Conservation (phyloP, 2,113 vertebrate species). For the Dasyornis broadbenti region DNA sequence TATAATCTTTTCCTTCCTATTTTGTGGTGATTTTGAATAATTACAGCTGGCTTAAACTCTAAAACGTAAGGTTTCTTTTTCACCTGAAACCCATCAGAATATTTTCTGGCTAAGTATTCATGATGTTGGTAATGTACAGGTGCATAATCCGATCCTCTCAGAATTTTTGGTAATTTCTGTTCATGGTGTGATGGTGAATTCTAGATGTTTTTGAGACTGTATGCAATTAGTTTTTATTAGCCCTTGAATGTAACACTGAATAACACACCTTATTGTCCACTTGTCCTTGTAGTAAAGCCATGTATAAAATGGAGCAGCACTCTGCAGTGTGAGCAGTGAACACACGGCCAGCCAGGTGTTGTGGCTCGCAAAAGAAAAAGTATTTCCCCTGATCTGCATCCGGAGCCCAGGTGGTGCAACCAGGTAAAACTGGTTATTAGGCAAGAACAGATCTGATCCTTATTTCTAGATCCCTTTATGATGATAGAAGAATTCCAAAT, state of each 20-base stretch:
- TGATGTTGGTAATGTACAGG: accelerated
- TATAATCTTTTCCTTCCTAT: not conserved
- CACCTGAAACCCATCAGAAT: not conserved
- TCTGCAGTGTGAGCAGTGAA: not conserved
- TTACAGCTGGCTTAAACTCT: not conserved
- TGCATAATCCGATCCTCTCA: not conserved
- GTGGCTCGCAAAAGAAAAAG: not conserved
- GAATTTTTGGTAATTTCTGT: not conserved
- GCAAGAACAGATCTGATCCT: not conserved
- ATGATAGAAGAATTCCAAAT: not conserved
- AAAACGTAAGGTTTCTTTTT: not conserved
- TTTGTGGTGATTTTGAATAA: not conserved
- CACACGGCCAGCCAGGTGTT: accelerated
- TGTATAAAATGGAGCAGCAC: not conserved
- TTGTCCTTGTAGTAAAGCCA: not conserved
- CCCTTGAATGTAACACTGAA: not conserved
- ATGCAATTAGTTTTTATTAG: not conserved
- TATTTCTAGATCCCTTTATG: not conserved
- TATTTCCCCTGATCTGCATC: not conserved
- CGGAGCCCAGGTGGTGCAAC: not conserved
- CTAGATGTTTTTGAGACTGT: not conserved
- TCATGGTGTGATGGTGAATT: not conserved
- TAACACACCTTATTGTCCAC: not conserved
- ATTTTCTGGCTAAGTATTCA: not conserved
- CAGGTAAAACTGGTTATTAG: not conserved